phyloP scores from a whole-genome alignment of 1,140 invertebrate species.

The Temnothorax nylanderi region DNA sequence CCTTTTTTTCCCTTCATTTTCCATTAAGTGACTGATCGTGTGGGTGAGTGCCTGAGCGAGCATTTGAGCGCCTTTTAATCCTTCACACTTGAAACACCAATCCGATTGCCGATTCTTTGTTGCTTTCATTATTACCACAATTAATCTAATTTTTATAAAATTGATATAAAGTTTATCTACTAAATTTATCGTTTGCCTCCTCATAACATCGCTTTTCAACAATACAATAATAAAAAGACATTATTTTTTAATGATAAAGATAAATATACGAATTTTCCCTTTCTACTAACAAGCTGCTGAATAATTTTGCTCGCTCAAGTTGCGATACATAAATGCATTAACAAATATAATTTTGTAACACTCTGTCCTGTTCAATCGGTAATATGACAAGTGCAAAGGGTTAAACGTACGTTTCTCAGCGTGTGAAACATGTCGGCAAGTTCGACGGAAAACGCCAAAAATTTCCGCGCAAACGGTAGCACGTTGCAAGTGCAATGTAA shows the following conservation, averaged over 20 bases:
- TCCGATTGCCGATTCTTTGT: background rate
- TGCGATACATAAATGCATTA: background rate
- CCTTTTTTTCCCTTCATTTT: constrained; percentile 44
- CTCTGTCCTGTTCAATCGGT: background rate
- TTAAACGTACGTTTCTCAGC: constrained; percentile 23
- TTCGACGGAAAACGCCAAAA: constrained; percentile 21
- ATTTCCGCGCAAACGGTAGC: background rate
- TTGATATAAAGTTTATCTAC: background rate
- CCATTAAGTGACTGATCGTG: constrained; percentile 57
- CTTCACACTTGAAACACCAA: constrained; percentile 31
- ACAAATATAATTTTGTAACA: background rate
- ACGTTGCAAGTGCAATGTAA: background rate
- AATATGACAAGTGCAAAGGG: constrained; percentile 21
- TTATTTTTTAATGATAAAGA: background rate
- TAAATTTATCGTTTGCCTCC: no score
- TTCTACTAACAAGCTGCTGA: background rate
- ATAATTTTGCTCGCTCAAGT: background rate
- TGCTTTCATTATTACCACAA: background rate
- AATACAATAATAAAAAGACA: background rate
- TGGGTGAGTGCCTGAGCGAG: constrained; percentile 51
- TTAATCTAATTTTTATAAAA: constrained; percentile 6
- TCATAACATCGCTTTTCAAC: background rate
- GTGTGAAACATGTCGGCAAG: background rate
- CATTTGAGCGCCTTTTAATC: constrained; percentile 47
- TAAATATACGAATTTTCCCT: background rate